Conservation (phyloP, 2,888 invertebrate species). For the Euspilapteryx auroguttella region DNA sequence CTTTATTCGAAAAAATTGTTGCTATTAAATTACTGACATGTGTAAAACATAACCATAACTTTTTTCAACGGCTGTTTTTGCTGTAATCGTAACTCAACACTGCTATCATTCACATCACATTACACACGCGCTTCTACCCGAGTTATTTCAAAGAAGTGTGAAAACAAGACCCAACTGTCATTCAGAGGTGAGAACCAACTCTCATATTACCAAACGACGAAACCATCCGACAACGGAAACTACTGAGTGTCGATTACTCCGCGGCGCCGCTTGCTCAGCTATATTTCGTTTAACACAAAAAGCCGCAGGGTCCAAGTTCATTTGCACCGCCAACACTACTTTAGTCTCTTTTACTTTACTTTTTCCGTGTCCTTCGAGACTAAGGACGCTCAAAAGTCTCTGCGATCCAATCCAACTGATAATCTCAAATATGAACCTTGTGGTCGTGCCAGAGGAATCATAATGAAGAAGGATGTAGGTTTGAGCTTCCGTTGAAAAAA, state of each 20-base stretch:
- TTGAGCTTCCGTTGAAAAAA: slow-evolving; percentile 31
- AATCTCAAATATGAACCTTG: too few relatives aligned
- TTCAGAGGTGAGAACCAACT: slow-evolving; percentile 50
- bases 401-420: slow-evolving; percentile 15
- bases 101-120: slow-evolving; percentile 21
- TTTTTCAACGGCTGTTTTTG: too few relatives aligned
- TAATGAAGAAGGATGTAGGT: too few relatives aligned
- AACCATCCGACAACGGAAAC: slow-evolving; percentile 29
- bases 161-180: slow-evolving; percentile 45
- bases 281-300: too few relatives aligned
- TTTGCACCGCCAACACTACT: slow-evolving; percentile 10
- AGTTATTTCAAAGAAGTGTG: slow-evolving; percentile 35
- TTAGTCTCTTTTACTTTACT: slow-evolving; percentile 20
- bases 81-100: slow-evolving; percentile 25
- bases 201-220: slow-evolving; percentile 53
- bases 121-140: slow-evolving; percentile 19
- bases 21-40: too few relatives aligned
- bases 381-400: slow-evolving; percentile 49
- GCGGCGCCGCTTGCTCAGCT: too few relatives aligned
- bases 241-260: too few relatives aligned
- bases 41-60: too few relatives aligned
- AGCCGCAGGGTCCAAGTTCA: too few relatives aligned
- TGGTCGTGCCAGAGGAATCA: too few relatives aligned
- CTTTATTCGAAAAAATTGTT: too few relatives aligned
- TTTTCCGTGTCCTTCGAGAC: slow-evolving; percentile 45